phyloP scores from a whole-genome alignment of 2,888 invertebrate species.

The Linnaemya vulpina region DNA sequence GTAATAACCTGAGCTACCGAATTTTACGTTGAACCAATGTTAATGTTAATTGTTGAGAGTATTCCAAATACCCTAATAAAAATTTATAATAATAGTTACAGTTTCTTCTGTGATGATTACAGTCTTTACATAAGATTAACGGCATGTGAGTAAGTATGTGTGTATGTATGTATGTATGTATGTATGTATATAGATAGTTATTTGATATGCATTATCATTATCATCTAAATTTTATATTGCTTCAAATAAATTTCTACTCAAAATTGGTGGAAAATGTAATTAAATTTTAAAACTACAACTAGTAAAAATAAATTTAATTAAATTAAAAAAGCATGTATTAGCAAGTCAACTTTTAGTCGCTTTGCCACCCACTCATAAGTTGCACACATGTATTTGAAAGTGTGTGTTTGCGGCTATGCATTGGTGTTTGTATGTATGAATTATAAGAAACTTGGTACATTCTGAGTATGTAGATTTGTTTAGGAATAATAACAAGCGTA shows the following conservation, averaged over 20 bases:
- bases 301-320: slow-evolving; percentile 7
- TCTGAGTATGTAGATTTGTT: slow-evolving; percentile 37
- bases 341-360: not conserved
- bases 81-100: too few relatives aligned
- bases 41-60: too few relatives aligned
- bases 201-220: slow-evolving; percentile 7
- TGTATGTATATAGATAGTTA: not conserved
- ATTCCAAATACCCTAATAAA: too few relatives aligned
- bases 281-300: slow-evolving; percentile 8
- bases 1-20: too few relatives aligned
- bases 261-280: slow-evolving; percentile 1
- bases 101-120: too few relatives aligned
- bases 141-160: too few relatives aligned
- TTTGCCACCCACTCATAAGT: slow-evolving; percentile 48
- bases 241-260: not conserved
- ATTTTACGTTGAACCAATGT: too few relatives aligned
- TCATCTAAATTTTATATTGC: too few relatives aligned
- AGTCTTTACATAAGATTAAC: too few relatives aligned
- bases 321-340: slow-evolving; percentile 8
- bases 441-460: slow-evolving; percentile 31
- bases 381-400: slow-evolving; percentile 18
- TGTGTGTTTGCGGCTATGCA: too few relatives aligned
- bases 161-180: too few relatives aligned
- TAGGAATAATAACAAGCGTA: slow-evolving; percentile 46
- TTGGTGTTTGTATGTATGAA: slow-evolving; percentile 5